A percentile compares a stretch with the other conserved stretches of the same genome.
Conservation (phyloP, 1,140 invertebrate genomes). For the Paraescarpia echinospica region DNA sequence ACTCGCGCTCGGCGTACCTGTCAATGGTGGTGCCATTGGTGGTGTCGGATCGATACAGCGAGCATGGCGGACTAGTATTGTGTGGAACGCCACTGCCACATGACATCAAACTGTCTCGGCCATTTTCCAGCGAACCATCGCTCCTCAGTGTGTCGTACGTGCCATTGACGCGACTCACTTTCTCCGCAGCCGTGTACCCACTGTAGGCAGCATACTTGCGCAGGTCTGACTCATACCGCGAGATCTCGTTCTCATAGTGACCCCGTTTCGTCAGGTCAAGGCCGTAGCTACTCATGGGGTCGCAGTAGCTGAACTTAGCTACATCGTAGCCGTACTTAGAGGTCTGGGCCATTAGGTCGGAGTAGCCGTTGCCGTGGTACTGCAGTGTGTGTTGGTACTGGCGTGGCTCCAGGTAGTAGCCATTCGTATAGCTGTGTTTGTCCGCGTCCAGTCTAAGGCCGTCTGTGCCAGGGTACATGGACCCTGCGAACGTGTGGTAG, state of each 20-base stretch:
- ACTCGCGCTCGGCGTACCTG: not conserved
- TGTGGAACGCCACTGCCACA: not conserved
- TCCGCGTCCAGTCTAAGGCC: conserved; percentile 48
- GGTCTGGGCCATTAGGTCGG: conserved; percentile 46
- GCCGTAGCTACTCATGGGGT: conserved; percentile 41
- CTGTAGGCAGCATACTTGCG: conserved; percentile 37
- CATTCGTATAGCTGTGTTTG: conserved; percentile 45
- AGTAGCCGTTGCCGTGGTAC: conserved; percentile 48
- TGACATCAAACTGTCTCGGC: conserved; percentile 9
- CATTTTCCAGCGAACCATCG: not conserved
- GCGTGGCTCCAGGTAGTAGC: conserved; percentile 51
- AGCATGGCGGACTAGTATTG: conserved; percentile 18
- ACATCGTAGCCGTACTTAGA: conserved; percentile 52
- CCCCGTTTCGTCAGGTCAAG: conserved; percentile 52
- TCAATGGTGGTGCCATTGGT: not conserved
- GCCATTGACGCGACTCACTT: conserved; percentile 8
- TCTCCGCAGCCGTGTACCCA: not conserved
- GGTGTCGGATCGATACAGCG: conserved; percentile 19
- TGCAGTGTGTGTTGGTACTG: conserved; percentile 50
- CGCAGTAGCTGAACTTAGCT: conserved; percentile 48
- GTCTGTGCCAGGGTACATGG: conserved; percentile 38
- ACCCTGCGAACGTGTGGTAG: conserved; percentile 41
- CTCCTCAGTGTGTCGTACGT: not conserved
- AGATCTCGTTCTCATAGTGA: conserved; percentile 45
- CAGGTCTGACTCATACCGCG: conserved; percentile 45